Evolutionary conservation across 1,140 invertebrate species (phyloP).

Genomic region (Rhagoletis pomonella): DNA sequence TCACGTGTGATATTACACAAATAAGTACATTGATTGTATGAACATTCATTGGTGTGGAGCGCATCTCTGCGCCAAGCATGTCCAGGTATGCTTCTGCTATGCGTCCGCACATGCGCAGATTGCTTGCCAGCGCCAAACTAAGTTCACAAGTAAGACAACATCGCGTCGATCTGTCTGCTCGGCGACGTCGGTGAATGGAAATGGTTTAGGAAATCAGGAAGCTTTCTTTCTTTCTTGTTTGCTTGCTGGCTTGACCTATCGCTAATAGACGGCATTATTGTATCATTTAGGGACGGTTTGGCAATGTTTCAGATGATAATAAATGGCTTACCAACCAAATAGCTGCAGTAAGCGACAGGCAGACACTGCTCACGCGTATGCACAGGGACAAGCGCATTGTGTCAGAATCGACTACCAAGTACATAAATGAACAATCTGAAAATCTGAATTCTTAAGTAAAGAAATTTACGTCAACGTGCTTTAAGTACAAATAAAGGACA

Average conservation of each 20-base stretch:
- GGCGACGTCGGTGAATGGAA: constrained; percentile 24
- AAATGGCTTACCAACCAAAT: neutral
- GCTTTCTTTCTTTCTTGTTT: no score
- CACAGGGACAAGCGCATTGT: no score
- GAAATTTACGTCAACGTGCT: no score
- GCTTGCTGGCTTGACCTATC: constrained; percentile 50
- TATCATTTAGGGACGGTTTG: constrained; percentile 36
- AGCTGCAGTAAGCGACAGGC: no score
- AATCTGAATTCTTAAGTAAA: no score
- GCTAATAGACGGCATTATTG: constrained; percentile 47
- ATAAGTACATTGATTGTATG: constrained; percentile 40
- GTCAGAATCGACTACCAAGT: no score
- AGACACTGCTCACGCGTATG: no score
- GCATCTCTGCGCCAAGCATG: constrained; percentile 16
- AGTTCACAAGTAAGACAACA: constrained; percentile 39
- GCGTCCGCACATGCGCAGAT: neutral
- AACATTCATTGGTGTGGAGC: neutral
- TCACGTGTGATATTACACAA: constrained; percentile 52
- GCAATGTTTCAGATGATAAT: constrained; percentile 4
- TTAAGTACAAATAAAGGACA: no score
- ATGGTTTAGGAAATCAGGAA: constrained; percentile 40
- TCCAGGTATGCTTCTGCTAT: neutral
- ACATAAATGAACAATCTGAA: no score
- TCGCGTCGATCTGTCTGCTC: constrained; percentile 44
- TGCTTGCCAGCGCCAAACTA: neutral